Evolutionary conservation across 1,140 invertebrate genomes (phyloP).

Genomic region (Hylyphantes graminicola): DNA sequence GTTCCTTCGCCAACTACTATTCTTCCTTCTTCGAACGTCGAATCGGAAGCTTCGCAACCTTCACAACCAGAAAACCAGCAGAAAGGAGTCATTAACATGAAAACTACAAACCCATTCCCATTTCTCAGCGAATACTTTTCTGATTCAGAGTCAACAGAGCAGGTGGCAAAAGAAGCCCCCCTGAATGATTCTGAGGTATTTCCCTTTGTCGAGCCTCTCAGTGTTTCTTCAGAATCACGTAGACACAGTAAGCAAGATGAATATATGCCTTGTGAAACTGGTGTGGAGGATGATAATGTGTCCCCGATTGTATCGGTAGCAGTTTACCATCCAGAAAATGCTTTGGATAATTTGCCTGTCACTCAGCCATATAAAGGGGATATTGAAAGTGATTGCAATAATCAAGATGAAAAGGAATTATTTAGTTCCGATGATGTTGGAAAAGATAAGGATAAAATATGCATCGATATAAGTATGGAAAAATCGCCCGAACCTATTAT

Average conservation of each 20-base stretch:
- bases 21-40: slow-evolving; percentile 44
- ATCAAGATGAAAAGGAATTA: no score
- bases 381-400: no score
- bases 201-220: slow-evolving; percentile 2
- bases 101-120: not conserved
- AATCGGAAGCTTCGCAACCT: slow-evolving; percentile 16
- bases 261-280: not conserved
- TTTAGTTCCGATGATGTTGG: no score
- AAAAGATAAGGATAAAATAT: no score
- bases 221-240: not conserved
- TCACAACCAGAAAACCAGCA: not conserved
- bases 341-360: no score
- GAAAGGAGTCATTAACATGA: no score
- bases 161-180: not conserved
- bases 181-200: slow-evolving; percentile 19
- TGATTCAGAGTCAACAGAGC: slow-evolving; percentile 6
- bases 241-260: not conserved
- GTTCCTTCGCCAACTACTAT: not conserved
- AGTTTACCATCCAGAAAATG: no score
- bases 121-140: slow-evolving; percentile 36
- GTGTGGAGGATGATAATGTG: not conserved
- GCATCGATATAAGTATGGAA: no score
- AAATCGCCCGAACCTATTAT: no score
- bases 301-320: no score
- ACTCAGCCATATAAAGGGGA: no score